Percentiles rank a stretch among this genome's conserved stretches.
These are phyloP conservation scores for Corythaeola cristata DNA, from an alignment of 2,113 vertebrate species.

Conservation along the genomic window DNA sequence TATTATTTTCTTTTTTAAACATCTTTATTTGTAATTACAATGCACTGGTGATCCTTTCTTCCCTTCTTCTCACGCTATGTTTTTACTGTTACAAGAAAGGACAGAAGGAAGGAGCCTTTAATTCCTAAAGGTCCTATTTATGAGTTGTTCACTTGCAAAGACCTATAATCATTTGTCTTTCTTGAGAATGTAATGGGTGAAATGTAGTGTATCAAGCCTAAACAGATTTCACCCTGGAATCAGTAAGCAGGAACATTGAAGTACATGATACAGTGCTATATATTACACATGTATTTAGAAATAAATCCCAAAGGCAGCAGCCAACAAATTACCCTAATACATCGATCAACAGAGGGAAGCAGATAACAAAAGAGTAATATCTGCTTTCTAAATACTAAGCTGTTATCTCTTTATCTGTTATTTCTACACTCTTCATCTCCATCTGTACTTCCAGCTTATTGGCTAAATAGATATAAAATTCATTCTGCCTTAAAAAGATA, in stretches of 20 bases:
- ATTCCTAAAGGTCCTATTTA: neutral
- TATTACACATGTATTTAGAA: neutral
- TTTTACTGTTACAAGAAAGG: neutral
- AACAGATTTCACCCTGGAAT: neutral
- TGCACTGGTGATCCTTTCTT: neutral
- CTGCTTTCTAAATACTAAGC: neutral
- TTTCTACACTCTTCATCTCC: neutral
- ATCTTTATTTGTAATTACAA: neutral
- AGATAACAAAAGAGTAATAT: neutral
- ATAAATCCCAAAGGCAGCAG: constrained; percentile 8
- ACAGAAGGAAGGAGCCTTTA: neutral
- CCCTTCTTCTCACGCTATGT: neutral
- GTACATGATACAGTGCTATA: neutral
- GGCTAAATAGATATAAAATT: neutral
- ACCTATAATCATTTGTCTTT: neutral
- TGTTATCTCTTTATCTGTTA: neutral
- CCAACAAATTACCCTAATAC: neutral
- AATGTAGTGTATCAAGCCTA: neutral
- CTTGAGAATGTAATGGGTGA: neutral
- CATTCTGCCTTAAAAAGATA: neutral
- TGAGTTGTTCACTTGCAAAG: neutral
- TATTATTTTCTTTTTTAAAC: neutral
- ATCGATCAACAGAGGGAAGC: neutral
- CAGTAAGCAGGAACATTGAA: neutral
- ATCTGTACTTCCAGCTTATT: neutral